Evolutionary conservation across 2,888 invertebrate species (phyloP).

Genomic region (Phragmatobia fuliginosa): DNA sequence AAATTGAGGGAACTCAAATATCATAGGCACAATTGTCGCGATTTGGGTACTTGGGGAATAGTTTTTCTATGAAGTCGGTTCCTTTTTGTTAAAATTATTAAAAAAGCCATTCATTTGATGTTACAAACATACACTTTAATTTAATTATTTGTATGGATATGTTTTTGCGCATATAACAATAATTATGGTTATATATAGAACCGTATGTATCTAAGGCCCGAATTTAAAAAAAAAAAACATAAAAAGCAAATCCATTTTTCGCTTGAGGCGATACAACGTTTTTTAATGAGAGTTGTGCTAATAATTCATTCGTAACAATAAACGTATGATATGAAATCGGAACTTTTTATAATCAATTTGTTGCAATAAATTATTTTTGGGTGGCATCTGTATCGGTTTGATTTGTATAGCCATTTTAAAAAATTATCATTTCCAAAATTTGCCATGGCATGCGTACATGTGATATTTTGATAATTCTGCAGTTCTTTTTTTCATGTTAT

Average conservation of each 20-base stretch:
- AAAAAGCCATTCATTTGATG: too few species aligned
- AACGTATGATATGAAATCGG: slow-evolving; percentile 54
- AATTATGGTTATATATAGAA: too few species aligned
- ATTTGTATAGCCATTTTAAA: slow-evolving; percentile 51
- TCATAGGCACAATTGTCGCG: too few species aligned
- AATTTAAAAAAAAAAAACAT: slow-evolving; percentile 50
- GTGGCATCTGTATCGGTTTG: slow-evolving; percentile 51
- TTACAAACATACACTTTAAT: too few species aligned
- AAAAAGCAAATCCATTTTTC: slow-evolving; percentile 60
- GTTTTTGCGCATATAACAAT: not conserved
- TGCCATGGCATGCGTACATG: slow-evolving; percentile 30
- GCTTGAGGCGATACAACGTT: slow-evolving; percentile 66
- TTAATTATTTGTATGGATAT: too few species aligned
- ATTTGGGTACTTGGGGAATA: too few species aligned
- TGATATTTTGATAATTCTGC: slow-evolving; percentile 26
- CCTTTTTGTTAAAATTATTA: too few species aligned
- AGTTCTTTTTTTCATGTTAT: slow-evolving; percentile 32
- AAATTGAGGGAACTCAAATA: too few species aligned
- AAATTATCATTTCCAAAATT: slow-evolving; percentile 43
- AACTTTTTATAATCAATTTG: slow-evolving; percentile 60
- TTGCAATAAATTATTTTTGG: slow-evolving; percentile 57
- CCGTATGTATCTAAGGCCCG: slow-evolving; percentile 36
- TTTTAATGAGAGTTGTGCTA: slow-evolving; percentile 57
- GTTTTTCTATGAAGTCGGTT: too few species aligned
- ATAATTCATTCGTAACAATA: slow-evolving; percentile 60